Evolutionary conservation across 2,113 vertebrate species (phyloP), one percentile per base, ranked within the genome.

Genomic region (Notothenia rossii): DNA sequence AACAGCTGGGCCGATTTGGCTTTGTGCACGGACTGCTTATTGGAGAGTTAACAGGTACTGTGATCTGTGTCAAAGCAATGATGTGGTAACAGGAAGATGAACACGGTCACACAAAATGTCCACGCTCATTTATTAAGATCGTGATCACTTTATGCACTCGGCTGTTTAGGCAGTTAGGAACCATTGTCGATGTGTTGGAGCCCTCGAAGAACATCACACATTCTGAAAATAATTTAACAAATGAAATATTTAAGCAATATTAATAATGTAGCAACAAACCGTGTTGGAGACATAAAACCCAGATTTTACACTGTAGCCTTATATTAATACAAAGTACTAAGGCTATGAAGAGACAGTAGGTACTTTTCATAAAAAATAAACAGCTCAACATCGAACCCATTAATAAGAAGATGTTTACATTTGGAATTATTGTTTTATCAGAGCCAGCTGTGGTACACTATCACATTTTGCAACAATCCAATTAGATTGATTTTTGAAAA

Each of bases 401-500:
- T 66, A 69, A 67, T 53, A 4, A 40, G 33, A 62, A 50, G 58
- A 22, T 25, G 25, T 25, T 25, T 25, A 25, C 25, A 25, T 25
- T 25, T 25, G 25, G 25, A 49, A 33, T 17, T 50, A 63, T 66
- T 36, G 62, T 62, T 79, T 46, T 18, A 50, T 11, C 76, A 50
- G 75, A 75, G 60, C 58, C 84, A 87, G 79, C 85, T 87, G 82
- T 68, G 45, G 72, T 40, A 53, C 75, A 70, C 56, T 60, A 65
- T 79, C 67, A 51, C 48, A 60, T 72, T 68, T 51, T 48, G 22
- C 68, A 51, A 72, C 20, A 48, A 29, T 40, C 65, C 82, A 85
- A 84, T 85, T 82, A 82, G 56, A 64, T 58, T 10, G 84, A 86
- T 87, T 82, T 80, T 58, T 54, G 55, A 79, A 77, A 79, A 83